A percentile compares a stretch with the other conserved stretches of the same genome.
phyloP scores from a whole-genome alignment of 1,140 invertebrate genomes.

The Bombus vancouverensis region DNA sequence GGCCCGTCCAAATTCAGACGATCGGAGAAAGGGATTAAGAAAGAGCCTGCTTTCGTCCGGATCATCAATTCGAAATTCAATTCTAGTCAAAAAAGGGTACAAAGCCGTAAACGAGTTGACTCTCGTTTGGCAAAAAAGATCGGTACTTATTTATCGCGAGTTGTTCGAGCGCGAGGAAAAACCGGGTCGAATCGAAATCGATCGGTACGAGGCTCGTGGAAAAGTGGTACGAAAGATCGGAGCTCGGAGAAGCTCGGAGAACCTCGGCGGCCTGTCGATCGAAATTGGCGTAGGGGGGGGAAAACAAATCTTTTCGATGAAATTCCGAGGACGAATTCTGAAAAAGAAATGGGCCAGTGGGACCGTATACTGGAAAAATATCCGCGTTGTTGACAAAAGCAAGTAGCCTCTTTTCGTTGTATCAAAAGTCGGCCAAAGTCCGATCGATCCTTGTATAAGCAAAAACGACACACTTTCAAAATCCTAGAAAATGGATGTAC shows the following conservation, averaged over 20 bases:
- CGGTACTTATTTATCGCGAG: constrained; percentile 79
- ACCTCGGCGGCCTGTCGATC: not conserved
- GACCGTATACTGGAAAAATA: constrained; percentile 73
- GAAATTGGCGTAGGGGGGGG: constrained; percentile 2
- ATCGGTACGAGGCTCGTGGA: constrained; percentile 23
- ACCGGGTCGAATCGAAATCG: constrained; percentile 12
- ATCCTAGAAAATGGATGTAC: constrained; percentile 77
- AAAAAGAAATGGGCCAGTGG: constrained; percentile 60
- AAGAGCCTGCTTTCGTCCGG: constrained; percentile 38
- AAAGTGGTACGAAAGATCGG: not conserved
- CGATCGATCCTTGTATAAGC: constrained; percentile 78
- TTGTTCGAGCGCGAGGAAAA: constrained; percentile 30
- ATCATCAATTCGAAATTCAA: constrained; percentile 78
- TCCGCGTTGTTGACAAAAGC: constrained; percentile 81
- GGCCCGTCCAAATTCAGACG: constrained; percentile 40
- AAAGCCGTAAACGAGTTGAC: constrained; percentile 72
- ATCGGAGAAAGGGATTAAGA: not conserved
- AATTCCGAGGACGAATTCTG: constrained; percentile 31
- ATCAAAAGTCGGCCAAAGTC: constrained; percentile 74
- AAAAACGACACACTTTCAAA: constrained; percentile 77
- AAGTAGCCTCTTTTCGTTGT: constrained; percentile 82
- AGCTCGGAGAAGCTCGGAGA: not conserved
- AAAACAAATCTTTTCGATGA: not conserved
- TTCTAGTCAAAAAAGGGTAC: constrained; percentile 82
- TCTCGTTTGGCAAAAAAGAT: constrained; percentile 70